Evolutionary conservation across 2,797 vertebrate species (phyloP).

Genomic region (Stomatorhinus walkeri): DNA sequence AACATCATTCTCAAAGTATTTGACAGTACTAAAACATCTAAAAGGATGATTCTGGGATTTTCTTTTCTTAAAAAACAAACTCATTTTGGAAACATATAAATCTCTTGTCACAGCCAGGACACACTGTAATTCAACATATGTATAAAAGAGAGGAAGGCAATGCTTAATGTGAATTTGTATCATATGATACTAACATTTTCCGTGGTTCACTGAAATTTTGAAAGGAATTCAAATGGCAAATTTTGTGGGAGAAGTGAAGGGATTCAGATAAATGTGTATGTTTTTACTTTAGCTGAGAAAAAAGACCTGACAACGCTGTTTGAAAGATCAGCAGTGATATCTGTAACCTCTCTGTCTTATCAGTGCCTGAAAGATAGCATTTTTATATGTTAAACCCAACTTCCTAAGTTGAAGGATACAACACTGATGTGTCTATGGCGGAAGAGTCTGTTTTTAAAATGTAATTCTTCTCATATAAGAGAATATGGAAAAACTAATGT

Average conservation of each 20-base stretch:
- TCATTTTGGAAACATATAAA: constrained; percentile 5
- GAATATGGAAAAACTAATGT: background rate
- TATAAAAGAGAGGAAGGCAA: background rate
- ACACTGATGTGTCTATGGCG: background rate
- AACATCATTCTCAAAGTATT: background rate
- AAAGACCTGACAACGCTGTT: background rate
- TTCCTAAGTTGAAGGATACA: background rate
- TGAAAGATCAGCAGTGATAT: background rate
- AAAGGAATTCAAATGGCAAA: background rate
- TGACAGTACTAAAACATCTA: background rate
- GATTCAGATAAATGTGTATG: background rate
- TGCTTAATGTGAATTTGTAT: background rate
- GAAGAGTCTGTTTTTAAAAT: background rate
- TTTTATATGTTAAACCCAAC: background rate
- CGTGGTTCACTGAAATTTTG: background rate
- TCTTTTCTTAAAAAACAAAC: background rate
- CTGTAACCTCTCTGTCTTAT: background rate
- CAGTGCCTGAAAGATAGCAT: background rate
- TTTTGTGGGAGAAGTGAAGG: background rate
- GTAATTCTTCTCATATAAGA: background rate
- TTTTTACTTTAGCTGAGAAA: constrained; percentile 3
- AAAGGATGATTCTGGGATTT: background rate
- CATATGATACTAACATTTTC: background rate
- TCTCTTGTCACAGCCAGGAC: constrained; percentile 14
- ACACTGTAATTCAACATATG: constrained; percentile 6